These are phyloP conservation scores for Crossaster papposus DNA, from an alignment of 53 echinoderm and acorn worm genomes.

Conservation along the genomic window DNA sequence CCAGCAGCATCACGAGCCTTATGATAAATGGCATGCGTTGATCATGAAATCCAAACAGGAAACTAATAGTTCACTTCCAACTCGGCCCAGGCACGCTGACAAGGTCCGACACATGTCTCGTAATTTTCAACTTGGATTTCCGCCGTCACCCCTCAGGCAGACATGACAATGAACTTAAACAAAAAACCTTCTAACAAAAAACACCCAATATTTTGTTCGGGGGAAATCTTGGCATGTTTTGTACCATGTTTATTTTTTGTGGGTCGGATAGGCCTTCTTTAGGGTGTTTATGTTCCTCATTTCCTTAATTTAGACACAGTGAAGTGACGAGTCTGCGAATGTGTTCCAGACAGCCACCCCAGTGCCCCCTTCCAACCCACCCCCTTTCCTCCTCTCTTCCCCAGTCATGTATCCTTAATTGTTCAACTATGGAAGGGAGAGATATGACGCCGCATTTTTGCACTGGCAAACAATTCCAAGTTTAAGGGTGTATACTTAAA, in stretches of 20 bases:
- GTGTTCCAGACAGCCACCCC: conserved; percentile 13
- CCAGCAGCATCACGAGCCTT: background rate
- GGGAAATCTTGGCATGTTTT: background rate
- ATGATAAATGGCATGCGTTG: conserved; percentile 49
- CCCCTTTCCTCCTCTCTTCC: background rate
- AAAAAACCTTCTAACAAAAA: background rate
- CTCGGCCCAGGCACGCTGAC: conserved; percentile 13
- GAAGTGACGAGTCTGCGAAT: conserved; percentile 27
- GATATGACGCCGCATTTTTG: background rate
- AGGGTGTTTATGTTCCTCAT: conserved; percentile 43
- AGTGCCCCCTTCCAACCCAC: too few species aligned
- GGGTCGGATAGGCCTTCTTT: conserved; percentile 29
- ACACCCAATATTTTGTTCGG: background rate
- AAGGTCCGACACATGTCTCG: conserved; percentile 24
- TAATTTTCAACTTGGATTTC: conserved; percentile 22
- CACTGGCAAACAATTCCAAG: background rate
- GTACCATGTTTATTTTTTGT: conserved; percentile 39
- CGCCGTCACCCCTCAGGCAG: conserved; percentile 11
- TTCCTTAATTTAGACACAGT: conserved; percentile 32
- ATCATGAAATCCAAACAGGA: conserved; percentile 23
- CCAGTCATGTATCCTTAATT: background rate
- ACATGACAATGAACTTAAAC: conserved; percentile 13
- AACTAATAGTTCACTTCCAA: conserved; percentile 59
- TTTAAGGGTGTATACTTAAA: too few species aligned
- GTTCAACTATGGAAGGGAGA: background rate